Conservation (phyloP, 2,888 invertebrate genomes). For the Agrochola litura region DNA sequence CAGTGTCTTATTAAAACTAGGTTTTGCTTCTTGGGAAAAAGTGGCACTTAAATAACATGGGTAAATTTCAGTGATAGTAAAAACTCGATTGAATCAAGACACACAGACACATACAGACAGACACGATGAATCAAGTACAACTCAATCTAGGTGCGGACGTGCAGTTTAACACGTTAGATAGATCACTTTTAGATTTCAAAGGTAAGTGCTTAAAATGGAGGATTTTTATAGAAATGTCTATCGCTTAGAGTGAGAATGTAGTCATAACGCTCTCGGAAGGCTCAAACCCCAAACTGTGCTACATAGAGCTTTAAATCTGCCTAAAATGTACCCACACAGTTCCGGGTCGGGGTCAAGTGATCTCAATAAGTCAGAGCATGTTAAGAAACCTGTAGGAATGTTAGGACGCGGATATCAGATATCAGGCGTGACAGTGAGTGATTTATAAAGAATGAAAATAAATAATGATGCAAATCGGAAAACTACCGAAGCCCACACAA, state of each 20-base stretch:
- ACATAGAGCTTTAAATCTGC: neutral
- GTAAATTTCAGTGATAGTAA: constrained; percentile 1
- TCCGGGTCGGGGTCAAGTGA: neutral
- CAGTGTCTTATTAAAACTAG: neutral
- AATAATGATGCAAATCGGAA: constrained; percentile 34
- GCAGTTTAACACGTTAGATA: constrained; percentile 6
- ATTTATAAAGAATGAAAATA: neutral
- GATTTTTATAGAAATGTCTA: neutral
- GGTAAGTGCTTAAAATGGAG: neutral
- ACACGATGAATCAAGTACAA: neutral
- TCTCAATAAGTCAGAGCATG: constrained; percentile 21
- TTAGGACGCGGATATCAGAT: constrained; percentile 28
- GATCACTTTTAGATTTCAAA: neutral
- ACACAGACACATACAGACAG: no score
- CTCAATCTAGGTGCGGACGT: constrained; percentile 12
- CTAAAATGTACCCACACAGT: neutral
- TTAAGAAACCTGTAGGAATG: constrained; percentile 1
- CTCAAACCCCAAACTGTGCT: neutral
- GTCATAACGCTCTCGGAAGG: neutral
- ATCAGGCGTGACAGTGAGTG: constrained; percentile 6
- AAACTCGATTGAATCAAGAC: constrained; percentile 15
- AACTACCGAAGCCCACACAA: constrained; percentile 40
- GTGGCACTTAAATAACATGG: no score
- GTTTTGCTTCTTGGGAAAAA: constrained; percentile 12
- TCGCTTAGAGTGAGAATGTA: neutral